These are phyloP conservation scores for Sitophilus oryzae DNA, from an alignment of 1,140 invertebrate genomes.

Conservation along the genomic window DNA sequence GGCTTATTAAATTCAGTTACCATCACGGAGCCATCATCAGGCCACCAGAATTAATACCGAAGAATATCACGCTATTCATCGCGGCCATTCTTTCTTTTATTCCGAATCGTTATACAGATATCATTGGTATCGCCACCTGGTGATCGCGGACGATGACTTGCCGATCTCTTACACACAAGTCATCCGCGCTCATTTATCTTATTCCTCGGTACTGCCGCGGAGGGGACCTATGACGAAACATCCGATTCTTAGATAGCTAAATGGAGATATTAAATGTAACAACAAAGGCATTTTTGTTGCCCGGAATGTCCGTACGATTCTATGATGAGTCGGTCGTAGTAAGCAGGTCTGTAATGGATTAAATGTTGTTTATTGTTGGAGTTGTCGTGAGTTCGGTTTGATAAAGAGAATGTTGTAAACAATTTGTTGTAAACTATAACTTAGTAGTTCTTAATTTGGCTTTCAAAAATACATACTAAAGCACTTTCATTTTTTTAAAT, in stretches of 20 bases:
- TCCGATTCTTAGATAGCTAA: conserved; percentile 17
- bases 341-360: too few relatives aligned
- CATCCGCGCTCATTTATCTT: conserved; percentile 23
- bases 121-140: conserved; percentile 27
- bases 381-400: too few relatives aligned
- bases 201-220: neutral
- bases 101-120: conserved; percentile 26
- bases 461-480: too few relatives aligned
- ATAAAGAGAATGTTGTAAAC: too few relatives aligned
- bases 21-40: too few relatives aligned
- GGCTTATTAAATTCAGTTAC: too few relatives aligned
- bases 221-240: conserved; percentile 18
- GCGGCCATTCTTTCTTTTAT: conserved; percentile 19
- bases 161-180: conserved; percentile 24
- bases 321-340: neutral
- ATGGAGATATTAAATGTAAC: conserved; percentile 24
- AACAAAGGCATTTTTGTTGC: conserved; percentile 19
- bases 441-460: too few relatives aligned
- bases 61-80: conserved; percentile 14
- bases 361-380: too few relatives aligned
- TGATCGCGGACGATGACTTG: conserved; percentile 22
- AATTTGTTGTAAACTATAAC: too few relatives aligned
- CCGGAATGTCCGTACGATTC: neutral
- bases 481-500: too few relatives aligned
- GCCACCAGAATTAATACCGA: conserved; percentile 15